Evolutionary conservation across 2,888 invertebrate species (phyloP).

Genomic region (Lepetodrilus schrolli): DNA sequence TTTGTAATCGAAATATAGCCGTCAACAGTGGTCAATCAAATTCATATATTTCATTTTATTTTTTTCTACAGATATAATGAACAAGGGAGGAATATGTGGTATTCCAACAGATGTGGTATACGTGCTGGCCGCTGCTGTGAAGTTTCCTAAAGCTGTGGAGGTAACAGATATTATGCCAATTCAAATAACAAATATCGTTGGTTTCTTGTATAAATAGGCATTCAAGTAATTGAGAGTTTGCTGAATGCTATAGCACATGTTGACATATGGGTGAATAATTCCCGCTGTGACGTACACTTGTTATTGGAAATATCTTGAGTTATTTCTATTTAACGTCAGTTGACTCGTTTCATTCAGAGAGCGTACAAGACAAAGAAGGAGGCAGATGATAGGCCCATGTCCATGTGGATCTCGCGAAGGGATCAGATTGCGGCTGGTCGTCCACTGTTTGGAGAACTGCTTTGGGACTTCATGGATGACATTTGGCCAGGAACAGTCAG

Average conservation of each 20-base stretch:
- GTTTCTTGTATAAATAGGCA: no score
- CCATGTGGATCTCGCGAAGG: constrained; percentile 58
- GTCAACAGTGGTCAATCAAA: no score
- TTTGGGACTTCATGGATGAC: constrained; percentile 59
- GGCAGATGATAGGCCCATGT: constrained; percentile 61
- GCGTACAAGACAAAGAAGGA: constrained; percentile 57
- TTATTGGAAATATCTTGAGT: neutral
- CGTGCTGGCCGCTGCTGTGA: constrained; percentile 53
- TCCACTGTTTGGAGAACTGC: constrained; percentile 50
- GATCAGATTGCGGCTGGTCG: constrained; percentile 51
- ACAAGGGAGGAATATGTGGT: constrained; percentile 54
- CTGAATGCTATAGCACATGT: no score
- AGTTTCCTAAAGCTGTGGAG: constrained; percentile 53
- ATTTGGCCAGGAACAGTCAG: constrained; percentile 61
- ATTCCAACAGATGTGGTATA: constrained; percentile 61
- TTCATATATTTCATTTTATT: neutral
- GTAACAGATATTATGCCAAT: constrained; percentile 39
- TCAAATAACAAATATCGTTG: no score
- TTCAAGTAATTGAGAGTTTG: no score
- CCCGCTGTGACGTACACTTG: neutral
- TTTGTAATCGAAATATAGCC: no score
- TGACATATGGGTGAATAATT: neutral
- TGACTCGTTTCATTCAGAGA: constrained; percentile 43
- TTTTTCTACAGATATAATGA: constrained; percentile 52
- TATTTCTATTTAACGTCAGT: neutral